These are phyloP conservation scores for Drosophila mayri DNA, from an alignment of 1,140 invertebrate species.

Conservation along the genomic window DNA sequence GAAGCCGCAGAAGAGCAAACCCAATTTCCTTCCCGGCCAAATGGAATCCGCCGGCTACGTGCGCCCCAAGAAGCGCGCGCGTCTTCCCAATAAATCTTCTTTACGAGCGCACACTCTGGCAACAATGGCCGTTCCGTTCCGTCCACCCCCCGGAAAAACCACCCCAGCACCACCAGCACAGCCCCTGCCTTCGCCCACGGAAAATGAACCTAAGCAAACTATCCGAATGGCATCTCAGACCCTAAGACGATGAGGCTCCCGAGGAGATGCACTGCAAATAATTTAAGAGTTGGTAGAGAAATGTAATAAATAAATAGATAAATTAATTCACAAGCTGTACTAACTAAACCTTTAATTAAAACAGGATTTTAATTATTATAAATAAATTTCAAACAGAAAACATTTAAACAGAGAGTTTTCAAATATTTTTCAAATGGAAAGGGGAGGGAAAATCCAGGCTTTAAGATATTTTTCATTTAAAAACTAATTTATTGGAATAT, in stretches of 20 bases:
- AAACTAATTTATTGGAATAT: background rate
- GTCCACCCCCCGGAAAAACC: slow-evolving; percentile 27
- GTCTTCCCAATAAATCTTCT: slow-evolving; percentile 85
- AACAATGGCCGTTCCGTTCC: slow-evolving; percentile 74
- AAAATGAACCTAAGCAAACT: slow-evolving; percentile 85
- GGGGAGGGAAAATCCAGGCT: no score
- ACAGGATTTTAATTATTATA: no score
- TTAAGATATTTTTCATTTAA: no score
- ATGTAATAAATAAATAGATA: background rate
- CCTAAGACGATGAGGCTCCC: slow-evolving; percentile 58
- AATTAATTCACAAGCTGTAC: background rate
- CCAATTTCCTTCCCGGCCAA: slow-evolving; percentile 77
- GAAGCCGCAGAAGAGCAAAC: slow-evolving; percentile 65
- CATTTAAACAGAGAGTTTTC: no score
- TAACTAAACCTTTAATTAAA: background rate
- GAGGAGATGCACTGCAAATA: slow-evolving; percentile 45
- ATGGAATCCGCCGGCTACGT: slow-evolving; percentile 73
- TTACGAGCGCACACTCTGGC: slow-evolving; percentile 85
- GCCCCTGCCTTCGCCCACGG: slow-evolving; percentile 24
- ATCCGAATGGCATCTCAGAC: slow-evolving; percentile 79
- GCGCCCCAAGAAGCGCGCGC: slow-evolving; percentile 79
- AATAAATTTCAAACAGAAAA: no score
- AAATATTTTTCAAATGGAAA: no score
- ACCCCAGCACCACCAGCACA: background rate
- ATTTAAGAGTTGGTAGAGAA: background rate